A percentile compares a stretch with the other conserved stretches of the same genome.
Evolutionary conservation across 2,888 invertebrate genomes (phyloP).

Genomic region (Mesoligia furuncula): DNA sequence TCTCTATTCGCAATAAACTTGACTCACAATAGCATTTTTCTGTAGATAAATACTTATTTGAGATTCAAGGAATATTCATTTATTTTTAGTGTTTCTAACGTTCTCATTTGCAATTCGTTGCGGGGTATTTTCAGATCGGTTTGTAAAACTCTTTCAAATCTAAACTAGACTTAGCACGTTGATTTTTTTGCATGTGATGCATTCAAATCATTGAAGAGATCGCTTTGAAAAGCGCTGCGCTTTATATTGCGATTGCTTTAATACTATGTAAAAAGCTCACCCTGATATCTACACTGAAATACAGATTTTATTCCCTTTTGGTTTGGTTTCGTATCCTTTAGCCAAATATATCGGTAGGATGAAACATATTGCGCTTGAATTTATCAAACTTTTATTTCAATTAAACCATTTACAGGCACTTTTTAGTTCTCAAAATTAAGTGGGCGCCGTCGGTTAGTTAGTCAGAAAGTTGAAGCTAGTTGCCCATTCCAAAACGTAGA

Average conservation of each 20-base stretch:
- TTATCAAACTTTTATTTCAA: too few species aligned
- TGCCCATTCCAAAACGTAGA: too few species aligned
- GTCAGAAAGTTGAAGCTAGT: too few species aligned
- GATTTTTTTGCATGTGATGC: slow-evolving; percentile 5
- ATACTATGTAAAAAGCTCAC: slow-evolving; percentile 23
- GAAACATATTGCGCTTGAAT: neutral
- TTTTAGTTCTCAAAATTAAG: too few species aligned
- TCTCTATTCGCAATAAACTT: slow-evolving; percentile 55
- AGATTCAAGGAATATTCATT: neutral
- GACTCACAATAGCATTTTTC: slow-evolving; percentile 38
- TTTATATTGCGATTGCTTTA: slow-evolving; percentile 30
- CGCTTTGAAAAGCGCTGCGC: slow-evolving; percentile 33
- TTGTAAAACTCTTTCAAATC: slow-evolving; percentile 6
- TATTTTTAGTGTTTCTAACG: neutral
- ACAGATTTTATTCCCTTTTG: slow-evolving; percentile 8
- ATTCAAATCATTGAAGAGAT: slow-evolving; percentile 24
- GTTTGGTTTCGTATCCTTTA: slow-evolving; percentile 2
- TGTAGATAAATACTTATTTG: slow-evolving; percentile 2
- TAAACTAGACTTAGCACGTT: neutral
- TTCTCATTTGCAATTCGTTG: slow-evolving; percentile 5
- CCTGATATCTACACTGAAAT: neutral
- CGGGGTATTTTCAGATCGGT: neutral
- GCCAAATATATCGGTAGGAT: neutral
- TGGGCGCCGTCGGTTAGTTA: too few species aligned
- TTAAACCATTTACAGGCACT: too few species aligned